Conservation (phyloP, 2,888 invertebrate species). For the Melanargia galathea region DNA sequence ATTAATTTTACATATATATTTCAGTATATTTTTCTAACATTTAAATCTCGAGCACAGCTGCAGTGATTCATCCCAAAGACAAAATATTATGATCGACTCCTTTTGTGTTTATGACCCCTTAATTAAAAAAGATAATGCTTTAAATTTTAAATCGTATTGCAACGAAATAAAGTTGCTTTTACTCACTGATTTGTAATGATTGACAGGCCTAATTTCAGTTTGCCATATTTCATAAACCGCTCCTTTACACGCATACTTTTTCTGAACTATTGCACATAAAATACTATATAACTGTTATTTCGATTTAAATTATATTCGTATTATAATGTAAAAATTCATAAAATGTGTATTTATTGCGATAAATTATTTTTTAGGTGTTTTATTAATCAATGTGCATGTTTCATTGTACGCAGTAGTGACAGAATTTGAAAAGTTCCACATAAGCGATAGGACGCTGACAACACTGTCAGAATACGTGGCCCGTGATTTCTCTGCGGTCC, state of each 20-base stretch:
- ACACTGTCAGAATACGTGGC: slow-evolving; percentile 79
- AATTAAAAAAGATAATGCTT: not conserved
- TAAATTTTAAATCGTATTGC: not conserved
- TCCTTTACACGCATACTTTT: slow-evolving; percentile 10
- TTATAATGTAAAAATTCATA: not conserved
- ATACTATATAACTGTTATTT: not conserved
- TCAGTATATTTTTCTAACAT: not conserved
- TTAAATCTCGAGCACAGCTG: not conserved
- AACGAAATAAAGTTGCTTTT: not conserved
- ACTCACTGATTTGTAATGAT: not conserved
- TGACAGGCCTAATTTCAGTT: slow-evolving; percentile 24
- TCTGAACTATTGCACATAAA: not conserved
- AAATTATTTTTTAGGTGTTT: not conserved
- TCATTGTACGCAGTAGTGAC: slow-evolving; percentile 47
- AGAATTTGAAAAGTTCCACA: slow-evolving; percentile 78
- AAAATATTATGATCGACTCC: not conserved
- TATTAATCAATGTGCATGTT: slow-evolving; percentile 44
- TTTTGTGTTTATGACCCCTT: not conserved
- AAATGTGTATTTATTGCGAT: not conserved
- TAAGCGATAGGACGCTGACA: slow-evolving; percentile 71
- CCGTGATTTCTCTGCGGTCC: slow-evolving; percentile 64
- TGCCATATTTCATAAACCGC: slow-evolving; percentile 25
- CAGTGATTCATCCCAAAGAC: too few species aligned
- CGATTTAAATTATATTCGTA: not conserved
- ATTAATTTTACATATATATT: too few species aligned